These are phyloP conservation scores for Neogobius melanostomus DNA, from an alignment of 2,113 vertebrate genomes.

Conservation along the genomic window DNA sequence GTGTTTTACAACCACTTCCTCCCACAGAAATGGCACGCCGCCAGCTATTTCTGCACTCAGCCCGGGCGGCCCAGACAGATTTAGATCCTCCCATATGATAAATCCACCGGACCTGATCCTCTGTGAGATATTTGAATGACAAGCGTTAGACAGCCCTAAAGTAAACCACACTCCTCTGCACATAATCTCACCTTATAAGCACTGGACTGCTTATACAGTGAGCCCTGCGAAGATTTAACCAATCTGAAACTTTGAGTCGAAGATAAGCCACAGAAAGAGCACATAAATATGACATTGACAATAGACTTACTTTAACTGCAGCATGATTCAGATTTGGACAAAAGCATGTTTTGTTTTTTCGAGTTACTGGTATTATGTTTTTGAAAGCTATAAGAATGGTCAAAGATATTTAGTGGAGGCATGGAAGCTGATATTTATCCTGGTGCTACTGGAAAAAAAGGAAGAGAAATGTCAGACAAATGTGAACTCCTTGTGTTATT, in stretches of 20 bases:
- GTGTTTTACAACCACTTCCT: slow-evolving; percentile 5
- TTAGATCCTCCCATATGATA: slow-evolving; percentile 12
- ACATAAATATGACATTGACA: not conserved
- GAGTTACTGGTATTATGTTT: not conserved
- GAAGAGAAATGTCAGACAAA: not conserved
- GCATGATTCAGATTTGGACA: not conserved
- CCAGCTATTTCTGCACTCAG: not conserved
- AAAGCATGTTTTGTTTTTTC: not conserved
- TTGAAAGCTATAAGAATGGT: not conserved
- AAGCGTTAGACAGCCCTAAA: not conserved
- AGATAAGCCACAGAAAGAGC: not conserved
- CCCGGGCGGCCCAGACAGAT: slow-evolving; percentile 2
- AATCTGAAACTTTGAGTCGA: not conserved
- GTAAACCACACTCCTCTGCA: not conserved
- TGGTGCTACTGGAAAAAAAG: not conserved
- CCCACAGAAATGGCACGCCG: slow-evolving; percentile 3
- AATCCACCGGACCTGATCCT: slow-evolving; percentile 3
- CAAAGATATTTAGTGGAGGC: not conserved
- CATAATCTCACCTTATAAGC: not conserved
- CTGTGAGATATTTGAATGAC: slow-evolving; percentile 12
- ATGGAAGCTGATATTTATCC: not conserved
- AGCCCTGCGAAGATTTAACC: not conserved
- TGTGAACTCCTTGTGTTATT: not conserved
- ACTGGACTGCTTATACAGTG: not conserved
- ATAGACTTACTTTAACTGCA: not conserved